Base-by-base conservation (phyloP, 1,140 invertebrate genomes). In the Drosophila leontia region DNA sequence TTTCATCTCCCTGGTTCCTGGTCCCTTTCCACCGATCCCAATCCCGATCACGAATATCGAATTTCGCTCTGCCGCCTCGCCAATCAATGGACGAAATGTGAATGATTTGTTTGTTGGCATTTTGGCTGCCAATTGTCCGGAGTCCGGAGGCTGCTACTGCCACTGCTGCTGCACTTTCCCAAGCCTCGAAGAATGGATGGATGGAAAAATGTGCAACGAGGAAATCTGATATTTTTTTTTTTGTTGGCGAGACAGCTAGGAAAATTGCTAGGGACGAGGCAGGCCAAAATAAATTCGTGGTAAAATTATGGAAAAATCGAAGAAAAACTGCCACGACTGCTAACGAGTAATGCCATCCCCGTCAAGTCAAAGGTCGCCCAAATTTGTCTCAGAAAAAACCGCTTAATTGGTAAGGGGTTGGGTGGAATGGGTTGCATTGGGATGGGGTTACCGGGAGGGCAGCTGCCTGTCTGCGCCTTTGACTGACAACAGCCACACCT, bases 81-180 rank as follows among this genome's bases (percentile, higher is more conserved):
- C 82, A 88, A 88, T 88, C 84, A 88, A 90, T 88, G 75, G 62
- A 64, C 78, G 48, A 71, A 86, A 82, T 78, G 74, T 82, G 81
- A 84, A 90, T 90, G 83, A 87, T 87, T 88, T 87, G 80, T 78
- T 74, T 88, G 85, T 88, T 88, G 80, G 84, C 84, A 88, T 88
- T 88, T 88, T 88, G 79, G 82, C 82, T 86, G 82, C 82, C 82
- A 86, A 87, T 86, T 87, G 82, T 85, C 48, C 76, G 61, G 50
- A 65, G 50, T 69, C 55, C 56, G 42, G 57, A 69, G 70, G 45
- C 55, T 74, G 70, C 70, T 59, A 75, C 68, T 71, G 70, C 51
- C 41, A 39, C 48, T 61, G 57, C 56, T 41, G 61, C 76, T 88
- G 84, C 84, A 88, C 72, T 88, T 88, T 83, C 81, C 77, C 76